Evolutionary conservation across 2,113 vertebrate genomes (phyloP), one percentile per base, ranked within the genome.

Genomic region (Herpailurus yagouaroundi): DNA sequence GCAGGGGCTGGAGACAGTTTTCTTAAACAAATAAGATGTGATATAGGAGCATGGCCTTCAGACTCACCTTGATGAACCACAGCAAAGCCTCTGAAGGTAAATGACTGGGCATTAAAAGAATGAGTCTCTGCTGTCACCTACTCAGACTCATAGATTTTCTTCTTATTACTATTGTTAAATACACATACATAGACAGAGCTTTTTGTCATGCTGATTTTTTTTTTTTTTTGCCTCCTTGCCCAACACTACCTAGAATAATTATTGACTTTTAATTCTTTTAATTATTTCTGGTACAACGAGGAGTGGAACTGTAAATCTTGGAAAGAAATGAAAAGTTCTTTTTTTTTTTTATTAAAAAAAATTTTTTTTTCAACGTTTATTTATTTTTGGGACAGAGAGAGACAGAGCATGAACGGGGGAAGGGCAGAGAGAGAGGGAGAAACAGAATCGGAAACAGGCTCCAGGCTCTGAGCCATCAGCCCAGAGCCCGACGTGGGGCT

Each of bases 11-110:
- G 52, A 95, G 76, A 76, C n/a, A 77, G 5, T 52, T 74, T 77
- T 90, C 33, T 29, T 94, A 88, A 96, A 79, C 27, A 91, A 95
- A 50, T 38, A 74, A 68, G 21, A 73, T 64, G 11, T 55, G 82
- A 77, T 50, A 16, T 7, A 50, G 29, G 11, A 77, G 9, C 1
- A 1, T 3, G 29, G n/a, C 36, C 3, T 0, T 48, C 57, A 82
- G 55, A 38, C 33, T 83, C 33, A 73, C 31, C n/a, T 73, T 80
- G 69, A 95, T 50, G 27, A 89, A 73, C 13, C 15, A 73, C 15
- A 55, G 21, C 18, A 48, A 91, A 68, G 14, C 16, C 23, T 73
- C 77, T 45, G 0, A 23, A 63, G 80, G 55, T 41, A 48, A 85
- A 82, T 76, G 36, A 55, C 23, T 13, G 55, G 13, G 36, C 19